Base-by-base conservation (phyloP, 2,113 vertebrate genomes). In the Phylloscopus trochilus region DNA sequence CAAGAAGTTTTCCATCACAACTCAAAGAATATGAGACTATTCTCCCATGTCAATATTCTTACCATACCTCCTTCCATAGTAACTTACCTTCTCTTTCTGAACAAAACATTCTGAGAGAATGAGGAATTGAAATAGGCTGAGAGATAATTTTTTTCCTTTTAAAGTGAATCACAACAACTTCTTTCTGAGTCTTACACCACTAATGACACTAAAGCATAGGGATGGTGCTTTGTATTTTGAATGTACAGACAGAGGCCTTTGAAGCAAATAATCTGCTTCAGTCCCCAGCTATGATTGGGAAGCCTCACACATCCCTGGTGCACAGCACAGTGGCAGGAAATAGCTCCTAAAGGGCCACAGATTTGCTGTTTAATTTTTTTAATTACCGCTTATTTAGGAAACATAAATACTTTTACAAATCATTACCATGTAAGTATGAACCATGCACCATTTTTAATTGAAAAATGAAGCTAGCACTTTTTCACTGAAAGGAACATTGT, bases 331-430 rank as follows among this genome's bases (percentile, higher is more conserved):
- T 80, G 60, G 85, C 93, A 94, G 83, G n/a, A 96, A 90, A 96
- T 72, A 90, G 85, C 79, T 93, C 94, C 95, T 96, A 84, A 94
- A 93, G 95, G 94, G 88, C 88, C 8, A 6, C 44, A 94, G 94
- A 92, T 94, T 84, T 90, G 95, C 93, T 76, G 80, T 94, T 93
- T 93, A 93, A 87, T 92, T 94, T 95, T 95, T 96, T 95, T 84
- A 96, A 96, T 94, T 95, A 89, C 90, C 92, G 88, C 86, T 97
- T 97, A 93, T 90, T 97, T 96, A 95, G 90, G 93, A 93, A 95
- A 90, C 86, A 96, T 95, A 96, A 96, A 96, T 96, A 96, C 83
- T 97, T 97, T 76, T 94, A 89, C 93, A 96, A 96, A 95, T 94
- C 85, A 84, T 96, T 96, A 86, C 68, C 73, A 69, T 46, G 3